A percentile compares a stretch with the other conserved stretches of the same genome.
Conservation (phyloP, 2,888 invertebrate species). For the Heteromyza rotundicornis region DNA sequence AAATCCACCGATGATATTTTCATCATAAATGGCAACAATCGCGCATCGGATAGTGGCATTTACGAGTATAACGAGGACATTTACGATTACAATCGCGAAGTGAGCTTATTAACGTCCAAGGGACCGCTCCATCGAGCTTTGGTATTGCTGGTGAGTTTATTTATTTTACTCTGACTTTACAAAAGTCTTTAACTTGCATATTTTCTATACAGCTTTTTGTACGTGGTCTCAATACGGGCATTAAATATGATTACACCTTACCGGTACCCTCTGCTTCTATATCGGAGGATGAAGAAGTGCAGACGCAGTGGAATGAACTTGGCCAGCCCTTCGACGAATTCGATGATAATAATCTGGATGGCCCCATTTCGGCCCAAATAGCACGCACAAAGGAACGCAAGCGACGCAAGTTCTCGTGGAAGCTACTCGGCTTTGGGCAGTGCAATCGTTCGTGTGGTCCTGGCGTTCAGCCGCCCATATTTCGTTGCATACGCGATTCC, state of each 20-base stretch:
- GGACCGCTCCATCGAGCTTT: slow-evolving; percentile 49
- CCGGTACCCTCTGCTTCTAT: slow-evolving; percentile 66
- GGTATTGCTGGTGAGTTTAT: slow-evolving; percentile 44
- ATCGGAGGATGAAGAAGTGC: slow-evolving; percentile 57
- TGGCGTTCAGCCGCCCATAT: slow-evolving; percentile 57
- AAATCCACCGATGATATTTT: slow-evolving; percentile 77
- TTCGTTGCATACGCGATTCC: slow-evolving; percentile 71
- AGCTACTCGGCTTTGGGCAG: slow-evolving; percentile 74
- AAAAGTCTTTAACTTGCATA: too few relatives aligned
- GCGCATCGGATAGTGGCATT: slow-evolving; percentile 72
- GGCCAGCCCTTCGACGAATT: slow-evolving; percentile 50
- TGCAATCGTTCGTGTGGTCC: slow-evolving; percentile 83
- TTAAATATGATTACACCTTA: slow-evolving; percentile 85
- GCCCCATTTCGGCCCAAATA: slow-evolving; percentile 23
- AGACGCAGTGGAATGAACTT: slow-evolving; percentile 53
- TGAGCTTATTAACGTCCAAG: slow-evolving; percentile 40
- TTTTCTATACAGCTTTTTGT: slow-evolving; percentile 72
- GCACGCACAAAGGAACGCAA: slow-evolving; percentile 59
- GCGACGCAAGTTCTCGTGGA: slow-evolving; percentile 72
- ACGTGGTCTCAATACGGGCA: slow-evolving; percentile 81
- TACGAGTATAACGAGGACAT: slow-evolving; percentile 79
- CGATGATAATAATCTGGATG: slow-evolving; percentile 39
- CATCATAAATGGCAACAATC: slow-evolving; percentile 83
- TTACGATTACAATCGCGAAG: slow-evolving; percentile 76
- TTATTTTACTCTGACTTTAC: too few relatives aligned